These are phyloP conservation scores for Anodontia alba DNA, from an alignment of 2,888 invertebrate species.

Conservation along the genomic window DNA sequence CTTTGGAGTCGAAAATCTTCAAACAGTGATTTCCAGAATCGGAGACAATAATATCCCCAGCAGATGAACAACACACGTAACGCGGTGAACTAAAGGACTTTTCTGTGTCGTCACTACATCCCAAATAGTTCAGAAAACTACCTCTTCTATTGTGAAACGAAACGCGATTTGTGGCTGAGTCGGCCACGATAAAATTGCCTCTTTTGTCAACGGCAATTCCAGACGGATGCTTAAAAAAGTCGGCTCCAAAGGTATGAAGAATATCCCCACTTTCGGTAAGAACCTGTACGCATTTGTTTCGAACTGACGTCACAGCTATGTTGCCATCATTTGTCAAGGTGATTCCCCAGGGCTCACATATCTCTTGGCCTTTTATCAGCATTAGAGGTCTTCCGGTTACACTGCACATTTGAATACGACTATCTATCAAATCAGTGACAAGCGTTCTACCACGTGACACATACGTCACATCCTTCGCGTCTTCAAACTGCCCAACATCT, in stretches of 20 bases:
- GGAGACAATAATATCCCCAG: slow-evolving; percentile 84
- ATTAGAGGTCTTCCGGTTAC: slow-evolving; percentile 55
- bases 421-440: slow-evolving; percentile 76
- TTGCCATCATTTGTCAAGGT: slow-evolving; percentile 63
- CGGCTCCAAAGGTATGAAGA: slow-evolving; percentile 64
- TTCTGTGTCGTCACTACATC: slow-evolving; percentile 81
- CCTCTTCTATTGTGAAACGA: slow-evolving; percentile 84
- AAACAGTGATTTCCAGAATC: slow-evolving; percentile 86
- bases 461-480: slow-evolving; percentile 63
- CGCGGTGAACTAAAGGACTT: slow-evolving; percentile 85
- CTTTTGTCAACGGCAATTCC: slow-evolving; percentile 78
- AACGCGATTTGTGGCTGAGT: slow-evolving; percentile 84
- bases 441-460: slow-evolving; percentile 63
- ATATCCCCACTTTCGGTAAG: slow-evolving; percentile 62
- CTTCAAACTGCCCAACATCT: slow-evolving; percentile 58
- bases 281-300: slow-evolving; percentile 66
- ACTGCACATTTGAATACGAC: slow-evolving; percentile 71
- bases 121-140: slow-evolving; percentile 75
- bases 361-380: slow-evolving; percentile 58
- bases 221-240: slow-evolving; percentile 70
- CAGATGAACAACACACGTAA: slow-evolving; percentile 85
- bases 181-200: slow-evolving; percentile 84
- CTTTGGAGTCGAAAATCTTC: slow-evolving; percentile 85
- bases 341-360: slow-evolving; percentile 74
- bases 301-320: slow-evolving; percentile 72